Evolutionary conservation across 2,113 vertebrate genomes (phyloP).

Genomic region (Phyllopteryx taeniolatus): DNA sequence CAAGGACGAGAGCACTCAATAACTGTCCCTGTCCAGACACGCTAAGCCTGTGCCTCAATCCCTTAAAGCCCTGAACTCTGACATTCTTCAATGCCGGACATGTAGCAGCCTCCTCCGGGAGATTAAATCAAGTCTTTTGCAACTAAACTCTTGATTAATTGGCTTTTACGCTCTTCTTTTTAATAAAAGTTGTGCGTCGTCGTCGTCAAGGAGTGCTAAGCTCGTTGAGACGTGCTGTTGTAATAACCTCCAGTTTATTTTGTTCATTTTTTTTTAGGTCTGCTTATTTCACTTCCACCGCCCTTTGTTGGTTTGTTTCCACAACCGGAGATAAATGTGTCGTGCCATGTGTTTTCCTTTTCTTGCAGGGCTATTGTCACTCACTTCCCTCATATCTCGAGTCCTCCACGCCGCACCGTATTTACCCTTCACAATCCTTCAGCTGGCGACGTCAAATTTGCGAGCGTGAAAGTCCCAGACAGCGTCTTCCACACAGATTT

Average conservation of each 20-base stretch:
- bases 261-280: slow-evolving; percentile 16
- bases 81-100: slow-evolving; percentile 68
- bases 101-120: slow-evolving; percentile 65
- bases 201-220: slow-evolving; percentile 37
- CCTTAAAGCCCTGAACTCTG: slow-evolving; percentile 73
- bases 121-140: slow-evolving; percentile 64
- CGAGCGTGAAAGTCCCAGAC: slow-evolving; percentile 5
- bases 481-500: slow-evolving; percentile 19
- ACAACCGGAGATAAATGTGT: slow-evolving; percentile 46
- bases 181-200: slow-evolving; percentile 48
- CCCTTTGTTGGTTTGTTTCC: slow-evolving; percentile 41
- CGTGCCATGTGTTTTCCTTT: slow-evolving; percentile 16
- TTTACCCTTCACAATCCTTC: slow-evolving; percentile 40
- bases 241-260: slow-evolving; percentile 14
- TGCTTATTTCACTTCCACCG: slow-evolving; percentile 31
- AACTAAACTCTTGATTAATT: slow-evolving; percentile 67
- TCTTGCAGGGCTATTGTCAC: slow-evolving; percentile 30
- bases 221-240: slow-evolving; percentile 46
- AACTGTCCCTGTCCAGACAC: slow-evolving; percentile 71
- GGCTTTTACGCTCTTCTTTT: slow-evolving; percentile 41
- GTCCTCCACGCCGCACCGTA: slow-evolving; percentile 36
- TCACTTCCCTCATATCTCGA: slow-evolving; percentile 34
- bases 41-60: slow-evolving; percentile 69
- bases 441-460: slow-evolving; percentile 29
- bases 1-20: slow-evolving; percentile 76